Conservation (phyloP, 2,113 vertebrate genomes). For the Quiscalus mexicanus region DNA sequence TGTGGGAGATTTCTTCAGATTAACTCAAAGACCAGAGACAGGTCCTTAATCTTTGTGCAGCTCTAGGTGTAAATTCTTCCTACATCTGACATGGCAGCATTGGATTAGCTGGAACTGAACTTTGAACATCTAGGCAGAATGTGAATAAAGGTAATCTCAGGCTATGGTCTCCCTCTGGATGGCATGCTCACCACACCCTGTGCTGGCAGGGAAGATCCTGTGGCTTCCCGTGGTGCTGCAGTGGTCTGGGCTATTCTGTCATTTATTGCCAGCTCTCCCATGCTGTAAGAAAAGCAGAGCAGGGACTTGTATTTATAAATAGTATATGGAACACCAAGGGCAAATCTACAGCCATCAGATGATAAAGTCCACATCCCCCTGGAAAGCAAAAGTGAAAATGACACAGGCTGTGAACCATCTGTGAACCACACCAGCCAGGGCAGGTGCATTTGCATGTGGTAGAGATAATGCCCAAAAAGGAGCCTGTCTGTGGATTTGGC, state of each 20-base stretch:
- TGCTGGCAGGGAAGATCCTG: neutral
- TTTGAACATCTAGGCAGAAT: neutral
- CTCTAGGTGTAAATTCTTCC: neutral
- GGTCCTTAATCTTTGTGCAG: neutral
- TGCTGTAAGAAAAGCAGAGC: neutral
- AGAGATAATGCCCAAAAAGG: rapidly evolving
- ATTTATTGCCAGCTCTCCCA: neutral
- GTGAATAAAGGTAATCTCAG: neutral
- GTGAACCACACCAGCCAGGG: neutral
- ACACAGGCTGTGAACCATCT: neutral
- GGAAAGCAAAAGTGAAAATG: neutral
- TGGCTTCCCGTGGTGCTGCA: neutral
- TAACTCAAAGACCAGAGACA: neutral
- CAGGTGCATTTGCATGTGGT: neutral
- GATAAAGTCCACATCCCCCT: neutral
- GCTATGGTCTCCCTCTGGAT: neutral
- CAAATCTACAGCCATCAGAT: neutral
- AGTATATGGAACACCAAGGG: neutral
- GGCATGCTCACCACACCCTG: neutral
- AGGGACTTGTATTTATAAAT: neutral
- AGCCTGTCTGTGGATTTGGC: neutral
- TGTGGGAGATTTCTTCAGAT: neutral
- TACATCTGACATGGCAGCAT: neutral
- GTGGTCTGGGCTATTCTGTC: neutral
- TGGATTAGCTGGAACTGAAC: neutral